Conservation (phyloP, 2,888 invertebrate genomes). For the Alviniconcha strummeri region DNA sequence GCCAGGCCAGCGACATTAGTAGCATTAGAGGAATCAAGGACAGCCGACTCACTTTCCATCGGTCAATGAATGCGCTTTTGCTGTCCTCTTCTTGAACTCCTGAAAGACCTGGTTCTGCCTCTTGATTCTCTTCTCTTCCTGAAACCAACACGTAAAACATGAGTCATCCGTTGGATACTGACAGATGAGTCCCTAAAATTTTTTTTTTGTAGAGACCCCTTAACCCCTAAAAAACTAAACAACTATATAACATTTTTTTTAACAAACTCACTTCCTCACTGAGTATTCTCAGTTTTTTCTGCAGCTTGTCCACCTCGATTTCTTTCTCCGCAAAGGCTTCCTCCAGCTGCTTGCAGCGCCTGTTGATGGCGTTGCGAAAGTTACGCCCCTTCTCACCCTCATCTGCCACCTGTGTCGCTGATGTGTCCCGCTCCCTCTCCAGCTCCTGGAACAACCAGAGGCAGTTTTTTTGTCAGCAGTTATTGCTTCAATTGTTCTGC, state of each 20-base stretch:
- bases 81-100: constrained; percentile 60
- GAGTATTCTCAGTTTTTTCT: constrained; percentile 53
- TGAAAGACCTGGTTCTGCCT: constrained; percentile 60
- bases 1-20: too few species aligned
- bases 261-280: constrained; percentile 56
- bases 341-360: constrained; percentile 58
- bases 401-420: constrained; percentile 43
- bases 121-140: constrained; percentile 59
- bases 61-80: constrained; percentile 58
- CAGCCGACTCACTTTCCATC: constrained; percentile 60
- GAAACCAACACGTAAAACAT: constrained; percentile 18
- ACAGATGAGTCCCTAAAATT: too few species aligned
- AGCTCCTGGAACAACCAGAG: constrained; percentile 50
- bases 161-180: too few species aligned
- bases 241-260: too few species aligned
- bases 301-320: constrained; percentile 57
- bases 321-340: constrained; percentile 58
- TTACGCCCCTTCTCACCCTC: constrained; percentile 55
- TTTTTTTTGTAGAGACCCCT: too few species aligned
- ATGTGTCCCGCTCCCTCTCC: constrained; percentile 48
- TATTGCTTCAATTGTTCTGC: too few species aligned
- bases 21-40: not conserved
- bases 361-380: constrained; percentile 53
- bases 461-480: too few species aligned
- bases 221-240: too few species aligned